Evolutionary conservation across 1,140 invertebrate genomes (phyloP), one percentile per base, ranked within the genome.

Genomic region (Drosophila biarmipes): DNA sequence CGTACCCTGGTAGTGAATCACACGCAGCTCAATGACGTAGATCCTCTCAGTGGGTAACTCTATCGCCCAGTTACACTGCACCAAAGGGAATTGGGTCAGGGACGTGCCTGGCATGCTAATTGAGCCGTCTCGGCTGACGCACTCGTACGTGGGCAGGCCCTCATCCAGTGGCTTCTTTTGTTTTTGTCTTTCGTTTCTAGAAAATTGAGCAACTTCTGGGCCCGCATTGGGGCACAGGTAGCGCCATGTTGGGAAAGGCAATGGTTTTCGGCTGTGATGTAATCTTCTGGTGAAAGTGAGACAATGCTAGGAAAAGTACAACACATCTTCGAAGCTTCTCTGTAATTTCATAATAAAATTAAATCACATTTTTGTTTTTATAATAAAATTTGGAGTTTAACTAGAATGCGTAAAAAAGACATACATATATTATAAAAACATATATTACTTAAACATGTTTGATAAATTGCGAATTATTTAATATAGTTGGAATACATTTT

Each of bases 71-170:
- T 55, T 68, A 68, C 66, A 31, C 63, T 29, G 31, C 31, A 51
- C 43, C 43, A 78, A 66, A 58, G 52, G 54, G 58, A 89, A 89
- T 89, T 89, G 85, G 84, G 84, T 89, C 84, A 89, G 84, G 84
- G 85, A 89, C 84, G 84, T 89, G 84, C 76, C 75, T 55, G 76
- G 84, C 79, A 84, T 87, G 80, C 80, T 89, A 87, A 87, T 87
- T 62, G 61, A 72, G 62, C 67, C 56, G 37, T 69, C 62, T 46
- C 15, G 34, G 49, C 43, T 87, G 84, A 87, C 75, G 79, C 79
- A 69, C 75, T 66, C 38, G 37, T 58, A 67, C 72, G 56, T 57
- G 27, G 48, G 57, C 74, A 64, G 42, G 42, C 46, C 45, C 46
- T 56, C 53, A 31, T 40, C 56, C 34, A 34, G 51, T 46, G 51